phyloP scores from a whole-genome alignment of 1,140 invertebrate genomes.

The Heliconius melpomene region DNA sequence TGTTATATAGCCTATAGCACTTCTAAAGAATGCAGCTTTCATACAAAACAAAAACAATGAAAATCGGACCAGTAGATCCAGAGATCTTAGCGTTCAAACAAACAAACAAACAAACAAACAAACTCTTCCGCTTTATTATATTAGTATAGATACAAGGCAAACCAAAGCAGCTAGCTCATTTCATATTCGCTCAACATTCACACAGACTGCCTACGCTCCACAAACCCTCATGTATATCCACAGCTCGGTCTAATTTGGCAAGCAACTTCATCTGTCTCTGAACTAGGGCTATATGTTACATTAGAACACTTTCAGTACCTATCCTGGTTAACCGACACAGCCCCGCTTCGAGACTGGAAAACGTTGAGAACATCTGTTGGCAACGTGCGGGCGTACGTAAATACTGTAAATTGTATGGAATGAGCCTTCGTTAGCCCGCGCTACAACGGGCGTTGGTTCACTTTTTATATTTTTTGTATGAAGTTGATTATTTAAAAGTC shows the following conservation, averaged over 20 bases:
- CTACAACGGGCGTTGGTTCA: background rate
- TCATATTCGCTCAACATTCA: background rate
- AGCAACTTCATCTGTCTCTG: constrained; percentile 11
- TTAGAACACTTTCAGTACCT: constrained; percentile 18
- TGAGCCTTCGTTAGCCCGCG: background rate
- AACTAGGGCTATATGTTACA: constrained; percentile 16
- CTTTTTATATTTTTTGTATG: background rate
- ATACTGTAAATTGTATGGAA: background rate
- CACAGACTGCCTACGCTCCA: background rate
- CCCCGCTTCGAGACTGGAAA: constrained; percentile 16
- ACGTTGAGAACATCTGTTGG: constrained; percentile 21
- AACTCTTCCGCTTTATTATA: too few relatives aligned
- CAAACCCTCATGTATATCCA: background rate
- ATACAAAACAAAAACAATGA: too few relatives aligned
- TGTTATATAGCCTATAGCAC: too few relatives aligned
- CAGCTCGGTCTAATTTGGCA: constrained; percentile 14
- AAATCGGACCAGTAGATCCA: too few relatives aligned
- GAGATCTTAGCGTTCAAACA: too few relatives aligned
- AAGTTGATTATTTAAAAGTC: background rate
- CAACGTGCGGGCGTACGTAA: constrained; percentile 5
- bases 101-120: too few relatives aligned
- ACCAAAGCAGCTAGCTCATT: background rate
- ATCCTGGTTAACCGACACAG: constrained; percentile 7
- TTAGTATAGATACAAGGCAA: background rate
- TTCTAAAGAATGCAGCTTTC: too few relatives aligned